Base-by-base conservation (phyloP, 2,797 vertebrate genomes). In the Sebastes diploproa region DNA sequence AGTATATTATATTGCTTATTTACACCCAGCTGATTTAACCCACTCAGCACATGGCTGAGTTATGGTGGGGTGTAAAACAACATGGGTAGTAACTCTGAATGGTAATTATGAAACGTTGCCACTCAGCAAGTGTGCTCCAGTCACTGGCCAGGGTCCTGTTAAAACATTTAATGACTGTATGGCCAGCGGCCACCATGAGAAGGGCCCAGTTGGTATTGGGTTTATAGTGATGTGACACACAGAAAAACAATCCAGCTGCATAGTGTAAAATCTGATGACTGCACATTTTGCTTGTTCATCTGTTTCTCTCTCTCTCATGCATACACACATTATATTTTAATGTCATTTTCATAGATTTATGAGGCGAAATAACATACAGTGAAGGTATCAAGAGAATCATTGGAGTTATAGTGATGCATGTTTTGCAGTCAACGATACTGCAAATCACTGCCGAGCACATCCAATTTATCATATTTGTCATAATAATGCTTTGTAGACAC, bases 21-120 rank as follows among this genome's bases (percentile, higher is more conserved):
- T 69, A 85, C 75, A 80, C 38, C 69, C 59, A 56, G 68, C 56
- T 82, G 75, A 86, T 89, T 88, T 75, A 84, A 81, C 82, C 67
- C 84, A 85, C 66, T 89, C 86, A 90, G 91, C 89, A 76, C 76
- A 77, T 77, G 71, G 54, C 63, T 87, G 87, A 90, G 77, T 94
- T 88, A 92, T 75, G 30, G 82, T 5, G n/a, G 63, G 76, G 67
- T 84, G 82, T 91, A 91, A 91, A 93, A 91, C 84, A 89, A 88
- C 84, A 86, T 65, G 71, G 68, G 72, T 46, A 77, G 46, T 84
- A 84, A 87, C 81, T 87, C 76, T 64, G 77, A 83, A 88, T 78
- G 80, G 83, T 82, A 83, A 86, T 90, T 88, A 91, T 82, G 75
- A 90, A 92, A 91, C 85, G 84, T 76, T 82, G 77, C 88, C 82